Base-by-base conservation (phyloP, 92 coral and sea anemone genomes). In the Porites divaricata region DNA sequence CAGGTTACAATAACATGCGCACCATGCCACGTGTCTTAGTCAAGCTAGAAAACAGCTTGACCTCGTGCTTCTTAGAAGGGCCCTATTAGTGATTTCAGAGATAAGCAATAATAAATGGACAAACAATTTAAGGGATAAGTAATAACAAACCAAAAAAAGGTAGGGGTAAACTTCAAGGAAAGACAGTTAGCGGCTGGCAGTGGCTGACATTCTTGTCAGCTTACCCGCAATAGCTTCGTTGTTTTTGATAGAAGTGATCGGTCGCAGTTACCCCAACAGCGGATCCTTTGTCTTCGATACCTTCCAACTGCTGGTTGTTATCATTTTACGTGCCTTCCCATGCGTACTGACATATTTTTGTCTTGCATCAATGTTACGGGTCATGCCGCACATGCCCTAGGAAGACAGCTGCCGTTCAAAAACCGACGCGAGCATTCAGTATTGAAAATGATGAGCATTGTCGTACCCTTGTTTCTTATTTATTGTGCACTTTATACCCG, bases 401-500 rank as follows among this genome's bases (percentile, higher is more conserved):
- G n/a, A 5, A 74, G 54, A 14, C 78, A 74, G 17, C 2, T 74
- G 53, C 78, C 45, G 52, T 74, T 51, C 25, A 74, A 74, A 53
- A 12, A 56, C 23, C 78, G 63, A 2, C 78, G 56, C 1, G 78
- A 74, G 11, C 11, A 51, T 11, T 23, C 78, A 6, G 78, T 45
- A 1, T 62, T 74, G 21, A 74, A 12, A 2, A 54, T 74, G 7
- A 74, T 74, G 45, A 63, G 48, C 4, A 50, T 74, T 0, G 78
- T 74, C 16, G 25, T 74, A 21, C 22, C 49, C 9, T 35, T 74
- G 50, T 74, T 74, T 12, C 65, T 74, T 23, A 0, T 74, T 1
- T 74, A 48, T 15, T 52, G 19, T 13, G 78, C 13, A 21, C 24
- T 74, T 15, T 9, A 16, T 21, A 22, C 54, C 11, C 78, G 48